Evolutionary conservation across 2,888 invertebrate genomes (phyloP).

Genomic region (Nesidiocoris tenuis): DNA sequence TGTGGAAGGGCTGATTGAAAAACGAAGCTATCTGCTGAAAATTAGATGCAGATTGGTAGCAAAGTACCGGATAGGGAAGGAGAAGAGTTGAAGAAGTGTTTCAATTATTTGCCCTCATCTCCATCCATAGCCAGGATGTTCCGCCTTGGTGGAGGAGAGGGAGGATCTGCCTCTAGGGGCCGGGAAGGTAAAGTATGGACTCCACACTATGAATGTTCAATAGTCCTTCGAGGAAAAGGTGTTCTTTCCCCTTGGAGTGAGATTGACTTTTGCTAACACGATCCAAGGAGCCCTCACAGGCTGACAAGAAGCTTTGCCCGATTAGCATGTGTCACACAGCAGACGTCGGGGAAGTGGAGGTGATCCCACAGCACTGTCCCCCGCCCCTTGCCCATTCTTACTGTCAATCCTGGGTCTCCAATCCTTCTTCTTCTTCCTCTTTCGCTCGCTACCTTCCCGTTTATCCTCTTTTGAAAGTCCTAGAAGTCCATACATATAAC

Average conservation of each 20-base stretch:
- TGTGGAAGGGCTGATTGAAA: not conserved
- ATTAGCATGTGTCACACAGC: slow-evolving; percentile 37
- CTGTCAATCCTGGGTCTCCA: no score
- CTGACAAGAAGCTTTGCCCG: slow-evolving; percentile 38
- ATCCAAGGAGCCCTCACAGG: slow-evolving; percentile 20
- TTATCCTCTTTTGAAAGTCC: slow-evolving; percentile 41
- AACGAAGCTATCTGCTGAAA: slow-evolving; percentile 13
- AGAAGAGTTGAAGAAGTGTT: slow-evolving; percentile 28
- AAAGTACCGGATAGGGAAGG: slow-evolving; percentile 9
- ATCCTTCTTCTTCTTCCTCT: not conserved
- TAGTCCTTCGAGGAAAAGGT: slow-evolving; percentile 19
- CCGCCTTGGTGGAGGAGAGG: not conserved
- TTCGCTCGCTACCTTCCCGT: slow-evolving; percentile 7
- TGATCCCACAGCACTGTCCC: slow-evolving; percentile 28
- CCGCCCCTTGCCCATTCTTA: not conserved
- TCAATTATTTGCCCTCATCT: slow-evolving; percentile 28
- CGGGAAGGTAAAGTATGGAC: slow-evolving; percentile 34
- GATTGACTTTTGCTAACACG: slow-evolving; percentile 39
- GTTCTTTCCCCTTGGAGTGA: slow-evolving; percentile 1
- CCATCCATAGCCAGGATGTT: not conserved
- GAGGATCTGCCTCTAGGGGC: not conserved
- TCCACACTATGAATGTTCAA: slow-evolving; percentile 39
- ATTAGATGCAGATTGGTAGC: slow-evolving; percentile 31
- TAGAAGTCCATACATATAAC: slow-evolving; percentile 39
- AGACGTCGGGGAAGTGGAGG: not conserved